Conservation (phyloP, 2,797 vertebrate species). For the Thamnophis elegans region DNA sequence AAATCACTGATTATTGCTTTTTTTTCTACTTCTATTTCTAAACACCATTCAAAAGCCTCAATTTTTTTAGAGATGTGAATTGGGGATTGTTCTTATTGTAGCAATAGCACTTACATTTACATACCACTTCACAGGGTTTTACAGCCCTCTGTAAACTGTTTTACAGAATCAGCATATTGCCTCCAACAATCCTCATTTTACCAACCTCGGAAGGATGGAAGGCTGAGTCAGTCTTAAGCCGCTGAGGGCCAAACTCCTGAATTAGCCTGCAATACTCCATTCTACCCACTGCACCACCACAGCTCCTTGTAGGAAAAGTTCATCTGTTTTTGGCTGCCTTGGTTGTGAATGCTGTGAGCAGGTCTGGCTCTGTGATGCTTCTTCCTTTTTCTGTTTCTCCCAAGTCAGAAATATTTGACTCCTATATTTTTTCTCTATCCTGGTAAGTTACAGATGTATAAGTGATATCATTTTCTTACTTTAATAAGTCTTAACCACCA, state of each 20-base stretch:
- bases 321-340: not conserved
- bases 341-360: not conserved
- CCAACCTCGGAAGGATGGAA: not conserved
- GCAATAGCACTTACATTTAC: not conserved
- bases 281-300: not conserved
- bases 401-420: not conserved
- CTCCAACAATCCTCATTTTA: not conserved
- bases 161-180: not conserved
- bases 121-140: not conserved
- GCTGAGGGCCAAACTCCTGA: not conserved
- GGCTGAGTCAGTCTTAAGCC: not conserved
- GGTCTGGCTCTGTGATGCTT: not conserved
- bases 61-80: not conserved
- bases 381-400: not conserved
- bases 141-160: not conserved
- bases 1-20: not conserved
- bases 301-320: not conserved
- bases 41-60: not conserved
- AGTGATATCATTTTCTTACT: not conserved
- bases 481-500: not conserved
- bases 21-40: not conserved
- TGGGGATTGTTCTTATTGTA: not conserved
- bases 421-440: not conserved
- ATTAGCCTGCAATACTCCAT: not conserved
- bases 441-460: not conserved